Conservation (phyloP, 2,888 invertebrate species). For the Ophonus ardosiacus region DNA sequence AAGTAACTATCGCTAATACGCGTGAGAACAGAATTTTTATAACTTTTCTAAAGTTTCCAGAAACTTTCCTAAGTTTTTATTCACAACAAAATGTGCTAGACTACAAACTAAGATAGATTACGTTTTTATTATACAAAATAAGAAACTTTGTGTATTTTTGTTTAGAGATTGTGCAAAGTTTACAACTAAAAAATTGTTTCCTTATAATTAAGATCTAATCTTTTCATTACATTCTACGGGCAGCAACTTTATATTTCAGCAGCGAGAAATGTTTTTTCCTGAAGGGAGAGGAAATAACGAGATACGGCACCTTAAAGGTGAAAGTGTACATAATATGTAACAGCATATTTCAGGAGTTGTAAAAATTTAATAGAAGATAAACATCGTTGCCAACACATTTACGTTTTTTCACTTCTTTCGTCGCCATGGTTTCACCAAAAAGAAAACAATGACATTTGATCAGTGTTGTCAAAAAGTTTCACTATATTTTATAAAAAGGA, state of each 20-base stretch:
- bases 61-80: slow-evolving; percentile 44
- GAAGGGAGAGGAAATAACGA: slow-evolving; percentile 2
- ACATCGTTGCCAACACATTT: slow-evolving; percentile 27
- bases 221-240: background rate
- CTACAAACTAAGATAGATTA: slow-evolving; percentile 43
- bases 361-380: slow-evolving; percentile 53
- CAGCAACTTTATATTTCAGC: background rate
- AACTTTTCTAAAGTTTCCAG: slow-evolving; percentile 15
- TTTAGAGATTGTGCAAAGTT: background rate
- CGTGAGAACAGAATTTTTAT: slow-evolving; percentile 39
- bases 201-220: background rate
- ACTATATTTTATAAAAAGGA: background rate
- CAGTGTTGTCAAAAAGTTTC: background rate
- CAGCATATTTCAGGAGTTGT: slow-evolving; percentile 46
- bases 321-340: slow-evolving; percentile 49
- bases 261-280: background rate
- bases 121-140: slow-evolving; percentile 30
- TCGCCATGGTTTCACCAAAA: slow-evolving; percentile 6
- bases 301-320: slow-evolving; percentile 28
- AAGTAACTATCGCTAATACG: slow-evolving; percentile 42
- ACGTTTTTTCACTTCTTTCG: slow-evolving; percentile 33
- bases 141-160: background rate
- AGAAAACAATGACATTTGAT: slow-evolving; percentile 12
- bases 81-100: slow-evolving; percentile 17
- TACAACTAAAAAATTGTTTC: background rate